Percentiles rank a stretch among this genome's conserved stretches.
Evolutionary conservation across 2,888 invertebrate genomes (phyloP).

Genomic region (Labia minor): DNA sequence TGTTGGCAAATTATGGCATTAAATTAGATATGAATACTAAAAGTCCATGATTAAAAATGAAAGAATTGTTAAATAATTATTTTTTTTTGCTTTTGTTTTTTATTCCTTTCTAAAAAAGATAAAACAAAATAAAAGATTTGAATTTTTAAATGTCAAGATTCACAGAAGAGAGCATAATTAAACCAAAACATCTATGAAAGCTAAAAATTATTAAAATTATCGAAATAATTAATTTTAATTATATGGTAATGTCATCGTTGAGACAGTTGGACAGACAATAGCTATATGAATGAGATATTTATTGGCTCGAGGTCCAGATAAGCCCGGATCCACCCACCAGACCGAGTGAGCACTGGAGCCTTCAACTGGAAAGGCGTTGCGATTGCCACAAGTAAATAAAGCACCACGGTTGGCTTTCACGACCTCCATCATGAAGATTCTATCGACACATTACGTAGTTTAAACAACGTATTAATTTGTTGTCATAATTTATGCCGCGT

Average conservation of each 20-base stretch:
- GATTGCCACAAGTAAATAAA: too few relatives aligned
- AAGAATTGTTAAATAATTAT: too few relatives aligned
- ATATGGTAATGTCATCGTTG: neutral
- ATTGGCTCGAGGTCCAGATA: neutral
- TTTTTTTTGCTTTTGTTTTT: neutral
- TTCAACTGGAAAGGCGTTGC: too few relatives aligned
- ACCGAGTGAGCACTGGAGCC: too few relatives aligned
- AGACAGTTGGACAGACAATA: neutral
- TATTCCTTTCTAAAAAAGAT: too few relatives aligned
- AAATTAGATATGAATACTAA: too few relatives aligned
- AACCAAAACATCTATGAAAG: neutral
- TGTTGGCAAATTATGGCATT: too few relatives aligned
- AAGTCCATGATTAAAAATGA: too few relatives aligned
- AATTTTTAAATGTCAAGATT: neutral
- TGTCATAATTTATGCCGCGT: constrained; percentile 2
- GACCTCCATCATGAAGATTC: neutral
- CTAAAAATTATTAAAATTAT: neutral
- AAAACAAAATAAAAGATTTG: too few relatives aligned
- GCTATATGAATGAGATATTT: neutral
- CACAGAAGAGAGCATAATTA: neutral
- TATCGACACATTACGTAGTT: constrained; percentile 4
- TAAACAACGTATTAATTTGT: constrained; percentile 8
- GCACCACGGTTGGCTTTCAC: too few relatives aligned
- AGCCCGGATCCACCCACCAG: neutral
- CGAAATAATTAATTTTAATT: neutral